These are phyloP conservation scores for Rhagonycha fulva DNA, from an alignment of 2,888 invertebrate genomes.

Conservation along the genomic window DNA sequence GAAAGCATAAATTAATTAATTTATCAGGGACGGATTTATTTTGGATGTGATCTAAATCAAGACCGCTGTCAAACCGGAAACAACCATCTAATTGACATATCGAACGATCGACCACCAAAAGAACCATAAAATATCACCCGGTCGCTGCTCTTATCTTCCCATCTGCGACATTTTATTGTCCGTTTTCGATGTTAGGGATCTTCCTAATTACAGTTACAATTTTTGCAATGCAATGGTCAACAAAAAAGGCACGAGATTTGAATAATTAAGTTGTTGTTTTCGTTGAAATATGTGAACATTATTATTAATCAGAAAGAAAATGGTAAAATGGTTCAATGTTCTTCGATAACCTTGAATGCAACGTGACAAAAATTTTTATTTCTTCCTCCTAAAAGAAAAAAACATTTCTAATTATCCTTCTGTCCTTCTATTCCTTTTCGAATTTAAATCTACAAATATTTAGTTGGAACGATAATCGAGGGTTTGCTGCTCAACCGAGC, in stretches of 20 bases:
- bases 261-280: constrained; percentile 8
- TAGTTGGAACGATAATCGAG: neutral
- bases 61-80: constrained; percentile 46
- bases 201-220: constrained; percentile 5
- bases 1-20: constrained; percentile 26
- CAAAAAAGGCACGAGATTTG: neutral
- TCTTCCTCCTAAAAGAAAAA: neutral
- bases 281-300: neutral
- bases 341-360: constrained; percentile 11
- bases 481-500: neutral
- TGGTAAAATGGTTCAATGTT: constrained; percentile 20
- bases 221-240: constrained; percentile 6
- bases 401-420: neutral
- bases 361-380: constrained; percentile 3
- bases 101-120: constrained; percentile 42
- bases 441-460: no score
- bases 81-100: constrained; percentile 51
- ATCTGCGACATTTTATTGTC: constrained; percentile 13
- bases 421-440: neutral
- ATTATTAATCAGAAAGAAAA: neutral
- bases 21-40: neutral
- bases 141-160: neutral
- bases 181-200: neutral
- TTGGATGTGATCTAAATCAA: constrained; percentile 38
- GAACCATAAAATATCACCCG: constrained; percentile 4